Evolutionary conservation across 1,140 invertebrate species (phyloP), one percentile per base, ranked within the genome.

Genomic region (Trachelipus rathkii): DNA sequence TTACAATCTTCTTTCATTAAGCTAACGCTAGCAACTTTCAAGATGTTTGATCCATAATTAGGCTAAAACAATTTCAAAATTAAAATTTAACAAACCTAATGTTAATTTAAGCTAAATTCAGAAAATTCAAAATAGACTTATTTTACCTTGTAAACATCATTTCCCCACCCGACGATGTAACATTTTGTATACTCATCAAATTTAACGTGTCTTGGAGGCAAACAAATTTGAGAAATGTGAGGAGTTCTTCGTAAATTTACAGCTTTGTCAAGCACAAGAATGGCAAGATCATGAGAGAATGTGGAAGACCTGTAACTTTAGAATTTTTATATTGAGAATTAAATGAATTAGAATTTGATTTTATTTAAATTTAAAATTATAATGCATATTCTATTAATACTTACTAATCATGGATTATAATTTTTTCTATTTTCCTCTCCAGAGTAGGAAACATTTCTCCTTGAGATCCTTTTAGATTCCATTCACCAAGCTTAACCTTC

Each of bases 111-210:
- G 8, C 50, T 33, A 33, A 3, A 6, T 33, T 33, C n/a, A 50
- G 46, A 50, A 50, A 50, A 15, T 50, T 15, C 46, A 50, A 50
- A 50, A 50, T 15, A 50, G 15, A 50, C 46, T 10, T 10, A 24
- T 24, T 24, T 19, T 46, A 78, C 77, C 77, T 78, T 76, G 15
- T 78, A 78, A 21, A 76, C 74, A 66, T 78, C 77, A 70, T 73
- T 74, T 10, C 77, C 77, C 77, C 77, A 78, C 11, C 77, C 77
- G 15, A 78, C 77, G 15, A 78, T 71, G 67, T 44, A 78, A 33
- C 77, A 78, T 44, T 78, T 78, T 8, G 67, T 45, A 10, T 78
- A 53, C 43, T 78, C 71, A 23, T 78, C 45, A 23, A 78, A 74
- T 19, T 60, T 71, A 53, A 60, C 73, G 19, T 15, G 13, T 13